A percentile compares a stretch with the other conserved stretches of the same genome.
phyloP scores from a whole-genome alignment of 1,140 invertebrate species.

The Medauroidea extradentata region DNA sequence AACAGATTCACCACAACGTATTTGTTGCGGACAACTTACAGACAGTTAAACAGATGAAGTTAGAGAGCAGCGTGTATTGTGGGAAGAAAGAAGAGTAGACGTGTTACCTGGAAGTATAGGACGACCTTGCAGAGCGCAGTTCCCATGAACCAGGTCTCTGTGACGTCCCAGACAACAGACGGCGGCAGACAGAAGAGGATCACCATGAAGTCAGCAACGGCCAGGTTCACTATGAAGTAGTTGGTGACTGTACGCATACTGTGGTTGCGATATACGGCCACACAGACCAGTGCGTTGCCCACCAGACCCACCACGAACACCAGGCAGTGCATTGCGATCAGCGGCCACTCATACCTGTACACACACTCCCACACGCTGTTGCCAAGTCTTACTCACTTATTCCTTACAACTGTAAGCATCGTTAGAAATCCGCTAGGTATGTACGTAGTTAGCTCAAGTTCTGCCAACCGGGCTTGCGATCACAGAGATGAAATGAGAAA shows the following conservation, averaged over 20 bases:
- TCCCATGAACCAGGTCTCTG: slow-evolving; percentile 87
- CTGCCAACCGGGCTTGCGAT: too few species aligned
- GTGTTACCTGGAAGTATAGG: slow-evolving; percentile 77
- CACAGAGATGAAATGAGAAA: too few species aligned
- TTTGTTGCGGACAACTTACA: too few species aligned
- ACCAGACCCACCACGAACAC: slow-evolving; percentile 74
- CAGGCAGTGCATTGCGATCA: slow-evolving; percentile 61
- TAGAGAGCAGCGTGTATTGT: too few species aligned
- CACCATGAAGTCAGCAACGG: slow-evolving; percentile 86
- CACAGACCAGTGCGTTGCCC: slow-evolving; percentile 83
- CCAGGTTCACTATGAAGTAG: slow-evolving; percentile 89
- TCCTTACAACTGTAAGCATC: too few species aligned
- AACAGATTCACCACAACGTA: too few species aligned
- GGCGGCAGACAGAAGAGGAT: slow-evolving; percentile 82
- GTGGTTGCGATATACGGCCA: slow-evolving; percentile 79
- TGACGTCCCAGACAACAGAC: slow-evolving; percentile 84
- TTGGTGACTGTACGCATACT: slow-evolving; percentile 89
- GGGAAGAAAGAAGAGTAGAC: too few species aligned
- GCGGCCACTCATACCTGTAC: slow-evolving; percentile 59
- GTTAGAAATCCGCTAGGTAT: too few species aligned
- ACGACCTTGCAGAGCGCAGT: slow-evolving; percentile 74
- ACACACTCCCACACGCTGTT: too few species aligned
- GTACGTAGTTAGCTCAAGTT: too few species aligned
- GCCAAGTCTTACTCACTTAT: too few species aligned
- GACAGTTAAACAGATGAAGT: too few species aligned